Percentiles rank a stretch among this genome's conserved stretches.
Evolutionary conservation across 2,888 invertebrate genomes (phyloP).

Genomic region (Drosophila ustulata): DNA sequence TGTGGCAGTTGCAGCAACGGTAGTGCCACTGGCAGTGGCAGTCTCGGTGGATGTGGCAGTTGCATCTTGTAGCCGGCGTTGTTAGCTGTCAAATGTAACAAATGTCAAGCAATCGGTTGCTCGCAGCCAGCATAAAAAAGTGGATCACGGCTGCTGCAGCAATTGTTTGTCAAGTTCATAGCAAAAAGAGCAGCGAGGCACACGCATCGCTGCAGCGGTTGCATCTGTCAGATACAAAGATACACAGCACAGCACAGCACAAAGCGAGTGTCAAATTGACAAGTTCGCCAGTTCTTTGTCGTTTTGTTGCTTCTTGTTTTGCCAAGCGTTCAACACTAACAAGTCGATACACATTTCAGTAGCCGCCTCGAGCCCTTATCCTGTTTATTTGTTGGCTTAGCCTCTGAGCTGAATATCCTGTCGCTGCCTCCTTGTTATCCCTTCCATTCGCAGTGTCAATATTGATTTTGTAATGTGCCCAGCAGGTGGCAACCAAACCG

Average conservation of each 20-base stretch:
- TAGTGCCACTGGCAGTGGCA: constrained; percentile 45
- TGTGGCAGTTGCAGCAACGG: constrained; percentile 31
- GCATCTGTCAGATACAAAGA: constrained; percentile 74
- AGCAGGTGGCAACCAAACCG: constrained; percentile 29
- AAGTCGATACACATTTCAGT: constrained; percentile 39
- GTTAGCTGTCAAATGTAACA: constrained; percentile 81
- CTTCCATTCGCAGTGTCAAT: constrained; percentile 61
- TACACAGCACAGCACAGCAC: constrained; percentile 48
- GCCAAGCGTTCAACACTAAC: constrained; percentile 59
- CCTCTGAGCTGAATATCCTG: constrained; percentile 36
- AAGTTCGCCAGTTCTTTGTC: constrained; percentile 58
- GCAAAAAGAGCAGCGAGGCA: constrained; percentile 44
- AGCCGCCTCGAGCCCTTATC: constrained; percentile 24
- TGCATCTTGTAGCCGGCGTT: constrained; percentile 74
- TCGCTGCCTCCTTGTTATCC: constrained; percentile 27
- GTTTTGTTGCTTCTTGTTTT: constrained; percentile 40
- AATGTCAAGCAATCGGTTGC: constrained; percentile 69
- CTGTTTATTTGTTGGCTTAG: constrained; percentile 65
- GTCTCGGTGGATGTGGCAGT: constrained; percentile 46
- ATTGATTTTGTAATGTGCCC: constrained; percentile 71
- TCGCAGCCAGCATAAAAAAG: constrained; percentile 48
- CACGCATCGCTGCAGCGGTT: constrained; percentile 27
- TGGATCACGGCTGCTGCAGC: constrained; percentile 64
- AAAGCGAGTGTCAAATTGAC: constrained; percentile 81
- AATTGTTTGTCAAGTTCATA: constrained; percentile 79